Evolutionary conservation across 1,140 invertebrate genomes (phyloP).

Genomic region (Notospermus geniculatus): DNA sequence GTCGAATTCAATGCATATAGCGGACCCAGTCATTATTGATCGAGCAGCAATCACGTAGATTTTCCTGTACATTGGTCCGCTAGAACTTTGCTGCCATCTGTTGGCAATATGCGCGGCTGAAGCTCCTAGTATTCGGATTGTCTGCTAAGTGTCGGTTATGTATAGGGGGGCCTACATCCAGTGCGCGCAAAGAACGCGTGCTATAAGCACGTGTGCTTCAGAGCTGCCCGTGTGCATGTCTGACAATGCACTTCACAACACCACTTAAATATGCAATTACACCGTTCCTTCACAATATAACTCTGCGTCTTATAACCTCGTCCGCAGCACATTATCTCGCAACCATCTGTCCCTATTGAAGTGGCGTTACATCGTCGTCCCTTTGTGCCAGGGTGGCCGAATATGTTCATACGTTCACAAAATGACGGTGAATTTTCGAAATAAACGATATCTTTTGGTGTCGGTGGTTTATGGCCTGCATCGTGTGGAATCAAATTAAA

Average conservation of each 20-base stretch:
- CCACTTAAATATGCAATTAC: constrained; percentile 87
- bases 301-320: constrained; percentile 79
- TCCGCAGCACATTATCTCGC: constrained; percentile 83
- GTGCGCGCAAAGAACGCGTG: no score
- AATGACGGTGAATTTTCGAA: constrained; percentile 87
- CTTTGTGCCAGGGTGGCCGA: constrained; percentile 80
- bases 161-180: no score
- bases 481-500: constrained; percentile 2
- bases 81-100: no score
- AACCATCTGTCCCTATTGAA: constrained; percentile 76
- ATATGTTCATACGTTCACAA: constrained; percentile 71
- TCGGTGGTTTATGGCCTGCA: constrained; percentile 25
- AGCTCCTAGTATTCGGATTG: no score
- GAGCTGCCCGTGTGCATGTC: constrained; percentile 36
- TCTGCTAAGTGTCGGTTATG: no score
- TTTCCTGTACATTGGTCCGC: no score
- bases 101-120: no score
- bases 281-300: constrained; percentile 71
- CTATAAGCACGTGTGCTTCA: constrained; percentile 32
- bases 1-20: no score
- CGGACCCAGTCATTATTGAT: no score
- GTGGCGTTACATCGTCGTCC: constrained; percentile 48
- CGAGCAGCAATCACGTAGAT: no score
- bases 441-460: constrained; percentile 77
- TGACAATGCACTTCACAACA: constrained; percentile 86